These are phyloP conservation scores for Magallana gigas DNA, from an alignment of 1,140 invertebrate species.

Conservation along the genomic window DNA sequence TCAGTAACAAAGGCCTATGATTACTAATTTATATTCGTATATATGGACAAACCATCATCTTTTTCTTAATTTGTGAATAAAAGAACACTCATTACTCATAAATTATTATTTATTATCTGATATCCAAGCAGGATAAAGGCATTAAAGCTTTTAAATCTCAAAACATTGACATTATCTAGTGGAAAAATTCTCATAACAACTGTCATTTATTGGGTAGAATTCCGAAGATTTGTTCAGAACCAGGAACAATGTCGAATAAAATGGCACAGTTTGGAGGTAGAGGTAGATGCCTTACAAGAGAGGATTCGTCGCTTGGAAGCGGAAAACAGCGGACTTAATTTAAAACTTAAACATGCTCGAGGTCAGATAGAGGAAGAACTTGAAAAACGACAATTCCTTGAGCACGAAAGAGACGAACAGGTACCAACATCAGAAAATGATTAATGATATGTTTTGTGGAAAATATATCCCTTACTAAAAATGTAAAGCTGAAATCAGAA, in stretches of 20 bases:
- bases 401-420: slow-evolving; percentile 48
- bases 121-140: too few relatives aligned
- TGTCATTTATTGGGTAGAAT: slow-evolving; percentile 81
- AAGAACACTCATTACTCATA: too few relatives aligned
- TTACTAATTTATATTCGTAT: too few relatives aligned
- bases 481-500: too few relatives aligned
- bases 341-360: slow-evolving; percentile 85
- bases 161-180: too few relatives aligned
- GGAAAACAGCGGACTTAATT: slow-evolving; percentile 85
- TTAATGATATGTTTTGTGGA: not conserved
- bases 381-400: slow-evolving; percentile 43
- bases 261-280: slow-evolving; percentile 84
- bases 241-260: slow-evolving; percentile 86
- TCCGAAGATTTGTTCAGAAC: slow-evolving; percentile 85
- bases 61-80: too few relatives aligned
- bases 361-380: slow-evolving; percentile 51
- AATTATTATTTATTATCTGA: too few relatives aligned
- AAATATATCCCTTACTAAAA: not conserved
- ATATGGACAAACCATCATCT: too few relatives aligned
- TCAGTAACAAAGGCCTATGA: too few relatives aligned
- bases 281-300: slow-evolving; percentile 84
- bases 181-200: too few relatives aligned
- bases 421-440: not conserved
- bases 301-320: slow-evolving; percentile 84
- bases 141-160: too few relatives aligned